Percentiles rank a stretch among this genome's conserved stretches.
Conservation (phyloP, 2,888 invertebrate species). For the Anaspis maculata region DNA sequence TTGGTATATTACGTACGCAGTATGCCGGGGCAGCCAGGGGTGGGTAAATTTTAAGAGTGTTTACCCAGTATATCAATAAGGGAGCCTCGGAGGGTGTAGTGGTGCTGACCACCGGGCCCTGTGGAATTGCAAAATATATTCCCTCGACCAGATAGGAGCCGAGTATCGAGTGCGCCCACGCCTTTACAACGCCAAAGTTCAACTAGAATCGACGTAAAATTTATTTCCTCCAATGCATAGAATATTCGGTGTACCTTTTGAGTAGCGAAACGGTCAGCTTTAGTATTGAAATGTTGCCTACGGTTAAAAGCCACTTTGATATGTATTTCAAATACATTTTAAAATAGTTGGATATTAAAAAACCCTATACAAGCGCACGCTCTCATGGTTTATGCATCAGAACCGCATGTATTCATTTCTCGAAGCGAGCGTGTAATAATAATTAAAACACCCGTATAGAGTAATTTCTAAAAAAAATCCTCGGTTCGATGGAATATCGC, state of each 20-base stretch:
- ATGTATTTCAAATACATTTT: conserved; percentile 36
- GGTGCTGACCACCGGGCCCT: conserved; percentile 38
- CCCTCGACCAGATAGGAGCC: conserved; percentile 19
- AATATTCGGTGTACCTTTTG: conserved; percentile 30
- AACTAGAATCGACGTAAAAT: conserved; percentile 20
- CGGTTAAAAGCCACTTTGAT: conserved; percentile 32
- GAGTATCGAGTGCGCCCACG: conserved; percentile 19
- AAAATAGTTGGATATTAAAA: conserved; percentile 20
- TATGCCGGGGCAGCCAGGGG: too few species aligned
- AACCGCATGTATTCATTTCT: neutral
- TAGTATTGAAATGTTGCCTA: conserved; percentile 33
- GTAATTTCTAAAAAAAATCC: too few species aligned
- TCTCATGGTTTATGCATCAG: neutral
- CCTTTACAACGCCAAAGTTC: conserved; percentile 9
- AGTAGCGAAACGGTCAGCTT: conserved; percentile 23
- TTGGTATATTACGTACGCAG: too few species aligned
- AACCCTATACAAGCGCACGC: too few species aligned
- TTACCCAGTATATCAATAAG: conserved; percentile 46
- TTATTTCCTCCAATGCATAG: conserved; percentile 37
- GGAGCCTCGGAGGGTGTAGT: conserved; percentile 29
- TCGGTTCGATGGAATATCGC: too few species aligned
- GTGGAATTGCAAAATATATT: conserved; percentile 40
- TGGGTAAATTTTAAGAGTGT: conserved; percentile 28
- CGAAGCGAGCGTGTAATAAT: too few species aligned
- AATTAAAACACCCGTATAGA: too few species aligned